Conservation (phyloP, 92 coral and sea anemone genomes). For the Actinernus sp. region DNA sequence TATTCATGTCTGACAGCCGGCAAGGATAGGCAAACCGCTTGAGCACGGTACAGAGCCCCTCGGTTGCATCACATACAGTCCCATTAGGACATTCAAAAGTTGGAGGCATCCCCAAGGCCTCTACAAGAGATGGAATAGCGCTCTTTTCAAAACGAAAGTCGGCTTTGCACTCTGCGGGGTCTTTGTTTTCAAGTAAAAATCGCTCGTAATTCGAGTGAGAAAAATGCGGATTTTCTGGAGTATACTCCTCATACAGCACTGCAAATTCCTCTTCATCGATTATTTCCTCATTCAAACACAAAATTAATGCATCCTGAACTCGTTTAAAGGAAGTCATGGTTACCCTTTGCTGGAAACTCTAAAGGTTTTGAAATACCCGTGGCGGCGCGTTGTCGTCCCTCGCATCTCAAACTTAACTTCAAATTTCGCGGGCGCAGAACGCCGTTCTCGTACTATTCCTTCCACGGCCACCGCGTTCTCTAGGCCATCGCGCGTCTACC, state of each 20-base stretch:
- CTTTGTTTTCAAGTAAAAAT: conserved; percentile 35
- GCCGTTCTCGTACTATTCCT: conserved; percentile 47
- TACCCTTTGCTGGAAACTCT: no score
- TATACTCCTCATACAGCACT: conserved; percentile 39
- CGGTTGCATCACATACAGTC: no score
- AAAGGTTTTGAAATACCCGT: no score
- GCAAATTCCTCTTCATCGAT: conserved; percentile 43
- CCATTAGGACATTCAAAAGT: not conserved
- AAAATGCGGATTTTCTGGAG: conserved; percentile 39
- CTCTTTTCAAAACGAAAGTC: no score
- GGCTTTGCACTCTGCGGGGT: conserved; percentile 36
- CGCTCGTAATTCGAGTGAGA: conserved; percentile 8
- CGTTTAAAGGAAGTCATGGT: conserved; percentile 27
- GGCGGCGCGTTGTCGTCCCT: no score
- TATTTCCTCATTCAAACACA: conserved; percentile 33
- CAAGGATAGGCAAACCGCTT: no score
- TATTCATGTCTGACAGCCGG: no score
- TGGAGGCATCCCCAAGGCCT: conserved; percentile 38
- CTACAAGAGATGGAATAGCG: conserved; percentile 19
- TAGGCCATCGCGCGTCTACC: no score
- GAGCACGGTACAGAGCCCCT: no score
- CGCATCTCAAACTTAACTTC: no score
- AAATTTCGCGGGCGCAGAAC: conserved; percentile 42
- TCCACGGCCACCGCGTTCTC: conserved; percentile 41
- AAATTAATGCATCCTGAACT: conserved; percentile 28